phyloP scores from a whole-genome alignment of 2,113 vertebrate genomes.

The Acanthochromis polyacanthus region DNA sequence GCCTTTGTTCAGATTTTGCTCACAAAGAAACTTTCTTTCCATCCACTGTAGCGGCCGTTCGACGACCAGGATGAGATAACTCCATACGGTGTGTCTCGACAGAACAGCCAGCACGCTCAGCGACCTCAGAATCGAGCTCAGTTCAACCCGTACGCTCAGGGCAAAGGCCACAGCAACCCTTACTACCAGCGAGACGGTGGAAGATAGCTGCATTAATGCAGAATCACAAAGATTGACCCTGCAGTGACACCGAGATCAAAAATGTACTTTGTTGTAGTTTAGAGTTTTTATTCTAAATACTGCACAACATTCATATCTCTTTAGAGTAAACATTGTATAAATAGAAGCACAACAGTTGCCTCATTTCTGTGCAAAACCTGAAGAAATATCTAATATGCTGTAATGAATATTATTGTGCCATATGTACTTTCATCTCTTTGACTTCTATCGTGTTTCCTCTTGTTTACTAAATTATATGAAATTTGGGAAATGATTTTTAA shows the following conservation, averaged over 20 bases:
- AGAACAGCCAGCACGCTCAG: conserved; percentile 39
- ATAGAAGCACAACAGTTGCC: not conserved
- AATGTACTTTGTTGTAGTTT: not conserved
- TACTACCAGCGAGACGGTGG: conserved; percentile 50
- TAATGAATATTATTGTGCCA: not conserved
- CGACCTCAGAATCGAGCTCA: conserved; percentile 40
- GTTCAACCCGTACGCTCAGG: conserved; percentile 51
- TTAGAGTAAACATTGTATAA: not conserved
- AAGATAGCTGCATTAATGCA: conserved; percentile 11
- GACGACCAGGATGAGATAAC: conserved; percentile 29
- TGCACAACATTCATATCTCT: not conserved
- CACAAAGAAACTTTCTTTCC: not conserved
- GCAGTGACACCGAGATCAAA: conserved; percentile 6
- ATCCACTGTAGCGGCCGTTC: conserved; percentile 27
- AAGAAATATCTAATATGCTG: not conserved
- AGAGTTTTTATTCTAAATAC: not conserved
- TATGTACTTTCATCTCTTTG: not conserved
- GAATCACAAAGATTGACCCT: not conserved
- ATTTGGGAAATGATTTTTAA: not conserved
- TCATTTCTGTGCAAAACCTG: not conserved
- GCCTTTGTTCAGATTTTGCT: not conserved
- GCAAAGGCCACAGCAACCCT: conserved; percentile 61
- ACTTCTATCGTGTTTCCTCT: not conserved
- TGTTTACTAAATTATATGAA: not conserved
- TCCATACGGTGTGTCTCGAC: conserved; percentile 20